Evolutionary conservation across 1,140 invertebrate species (phyloP), one percentile per base, ranked within the genome.

Genomic region (Galendromus occidentalis): DNA sequence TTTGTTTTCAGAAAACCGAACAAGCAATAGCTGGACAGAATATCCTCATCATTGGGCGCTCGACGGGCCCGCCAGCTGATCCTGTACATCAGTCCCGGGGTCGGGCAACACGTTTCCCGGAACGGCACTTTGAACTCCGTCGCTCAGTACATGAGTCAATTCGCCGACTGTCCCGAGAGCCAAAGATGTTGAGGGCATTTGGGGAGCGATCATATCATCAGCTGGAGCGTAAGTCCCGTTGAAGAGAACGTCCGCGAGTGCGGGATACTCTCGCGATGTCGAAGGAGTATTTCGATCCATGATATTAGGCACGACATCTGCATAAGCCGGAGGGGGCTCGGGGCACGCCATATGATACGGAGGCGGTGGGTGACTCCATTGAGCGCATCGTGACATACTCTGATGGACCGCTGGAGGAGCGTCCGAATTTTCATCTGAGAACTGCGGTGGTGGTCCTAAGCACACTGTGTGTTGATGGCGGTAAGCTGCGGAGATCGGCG

Each of bases 301-400:
- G 51, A 59, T 17, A 22, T 59, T 59, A 22, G 51, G 51, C 9
- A 59, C 51, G 22, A 59, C 22, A 59, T 59, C 51, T 17, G 33
- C 25, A 22, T 59, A 59, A 59, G 51, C 51, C 20, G 51, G 51
- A 17, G 51, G 51, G 9, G 51, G 51, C 51, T 59, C 51, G 22
- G 51, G 51, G 9, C 51, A 59, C 14, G 51, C 51, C 51, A 59
- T 59, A 25, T 59, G 51, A 33, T 59, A 59, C 1, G 51, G 51
- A 59, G 51, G 51, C 2, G 51, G 51, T 22, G 51, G 51, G n/a
- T 25, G 51, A 17, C 17, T 17, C 51, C 51, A 59, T 17, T 22
- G 17, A 9, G 51, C 51, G 1, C 25, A 14, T 17, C 51, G 25
- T 9, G 33, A 9, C 4, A 39, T 9, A 22, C 20, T 2, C 14